Percentiles rank a stretch among this genome's conserved stretches.
phyloP scores from a whole-genome alignment of 1,140 invertebrate species.

The Oryctes rhinoceros region DNA sequence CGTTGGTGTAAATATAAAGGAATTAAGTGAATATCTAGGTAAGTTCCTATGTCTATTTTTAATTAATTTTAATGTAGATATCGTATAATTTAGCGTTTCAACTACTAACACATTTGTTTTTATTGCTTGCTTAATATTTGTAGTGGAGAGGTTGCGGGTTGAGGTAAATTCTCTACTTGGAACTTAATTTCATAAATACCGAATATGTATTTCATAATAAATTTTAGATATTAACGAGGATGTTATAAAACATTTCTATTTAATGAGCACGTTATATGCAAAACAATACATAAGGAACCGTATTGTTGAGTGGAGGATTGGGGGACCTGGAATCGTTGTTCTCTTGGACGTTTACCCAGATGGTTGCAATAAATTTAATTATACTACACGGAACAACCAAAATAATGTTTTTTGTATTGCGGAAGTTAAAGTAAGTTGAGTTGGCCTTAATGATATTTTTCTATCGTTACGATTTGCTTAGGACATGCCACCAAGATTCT shows the following conservation, averaged over 20 bases:
- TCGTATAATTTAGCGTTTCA: conserved; percentile 31
- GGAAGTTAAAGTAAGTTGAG: conserved; percentile 57
- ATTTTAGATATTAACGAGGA: conserved; percentile 62
- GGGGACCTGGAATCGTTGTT: conserved; percentile 60
- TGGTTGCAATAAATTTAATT: conserved; percentile 61
- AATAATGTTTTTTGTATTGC: conserved; percentile 63
- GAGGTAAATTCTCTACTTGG: neutral
- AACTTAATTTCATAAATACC: conserved; percentile 22
- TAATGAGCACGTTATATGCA: conserved; percentile 60
- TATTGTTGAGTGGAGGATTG: conserved; percentile 61
- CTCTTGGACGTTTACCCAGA: conserved; percentile 64
- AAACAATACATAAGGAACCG: conserved; percentile 60
- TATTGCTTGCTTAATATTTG: conserved; percentile 38
- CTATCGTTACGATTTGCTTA: neutral
- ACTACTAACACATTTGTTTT: conserved; percentile 39
- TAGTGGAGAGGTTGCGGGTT: neutral
- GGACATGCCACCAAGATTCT: conserved; percentile 42
- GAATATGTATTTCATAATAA: conserved; percentile 31
- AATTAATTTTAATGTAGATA: conserved; percentile 32
- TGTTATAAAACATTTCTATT: conserved; percentile 62
- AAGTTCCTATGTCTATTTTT: neutral
- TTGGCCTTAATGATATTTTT: neutral
- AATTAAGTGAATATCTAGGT: conserved; percentile 34
- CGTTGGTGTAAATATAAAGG: conserved; percentile 37
- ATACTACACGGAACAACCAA: conserved; percentile 50